Conservation (phyloP, 1,140 invertebrate genomes). For the Scaptomyza hsui region DNA sequence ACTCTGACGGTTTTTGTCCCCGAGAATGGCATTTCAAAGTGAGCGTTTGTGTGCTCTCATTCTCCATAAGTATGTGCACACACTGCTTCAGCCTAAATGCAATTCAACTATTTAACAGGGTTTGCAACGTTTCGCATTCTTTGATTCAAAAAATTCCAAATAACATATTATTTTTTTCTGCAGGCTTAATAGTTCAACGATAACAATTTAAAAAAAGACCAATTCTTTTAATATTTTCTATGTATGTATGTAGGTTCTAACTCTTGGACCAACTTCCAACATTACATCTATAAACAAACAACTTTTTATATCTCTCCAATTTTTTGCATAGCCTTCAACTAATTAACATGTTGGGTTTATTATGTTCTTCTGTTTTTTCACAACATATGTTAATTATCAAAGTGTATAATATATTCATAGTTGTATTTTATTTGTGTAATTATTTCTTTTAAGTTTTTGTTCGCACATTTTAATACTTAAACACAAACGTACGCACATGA, state of each 20-base stretch:
- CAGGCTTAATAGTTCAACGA: no score
- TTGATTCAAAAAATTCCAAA: no score
- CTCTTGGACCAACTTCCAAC: no score
- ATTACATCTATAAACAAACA: no score
- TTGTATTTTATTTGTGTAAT: background rate
- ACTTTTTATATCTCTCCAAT: no score
- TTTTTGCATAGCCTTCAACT: no score
- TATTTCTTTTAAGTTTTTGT: slow-evolving; percentile 49
- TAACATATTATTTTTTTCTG: no score
- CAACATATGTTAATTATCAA: background rate
- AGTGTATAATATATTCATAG: slow-evolving; percentile 20
- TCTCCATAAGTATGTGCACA: slow-evolving; percentile 25
- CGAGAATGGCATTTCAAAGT: slow-evolving; percentile 59
- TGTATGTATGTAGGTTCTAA: no score
- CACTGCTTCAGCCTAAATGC: slow-evolving; percentile 8
- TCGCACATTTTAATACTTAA: slow-evolving; percentile 74
- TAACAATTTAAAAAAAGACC: no score
- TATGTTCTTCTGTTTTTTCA: no score
- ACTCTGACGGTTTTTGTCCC: slow-evolving; percentile 74
- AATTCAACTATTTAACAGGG: background rate
- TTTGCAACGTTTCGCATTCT: background rate
- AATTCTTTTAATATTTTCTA: no score
- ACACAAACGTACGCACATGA: slow-evolving; percentile 67
- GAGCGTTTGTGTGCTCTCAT: slow-evolving; percentile 8
- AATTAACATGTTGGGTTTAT: no score